Evolutionary conservation across 2,888 invertebrate genomes (phyloP).

Genomic region (Platycheirus rosarum): DNA sequence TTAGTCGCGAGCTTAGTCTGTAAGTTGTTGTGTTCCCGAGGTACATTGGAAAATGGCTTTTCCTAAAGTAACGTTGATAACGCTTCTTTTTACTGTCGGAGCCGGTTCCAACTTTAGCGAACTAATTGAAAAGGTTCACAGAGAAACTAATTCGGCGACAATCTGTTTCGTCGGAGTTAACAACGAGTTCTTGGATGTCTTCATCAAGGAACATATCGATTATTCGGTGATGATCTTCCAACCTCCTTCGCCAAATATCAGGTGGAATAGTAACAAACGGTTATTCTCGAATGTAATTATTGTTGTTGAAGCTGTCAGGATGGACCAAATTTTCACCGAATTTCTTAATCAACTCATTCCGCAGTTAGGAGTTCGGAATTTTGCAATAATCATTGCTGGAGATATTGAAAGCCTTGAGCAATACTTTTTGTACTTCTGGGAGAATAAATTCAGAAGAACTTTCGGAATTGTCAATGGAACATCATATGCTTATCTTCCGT

Average conservation of each 20-base stretch:
- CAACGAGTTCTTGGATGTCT: background rate
- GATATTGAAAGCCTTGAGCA: background rate
- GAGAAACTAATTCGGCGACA: background rate
- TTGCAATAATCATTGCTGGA: background rate
- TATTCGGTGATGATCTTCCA: background rate
- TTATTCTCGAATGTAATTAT: background rate
- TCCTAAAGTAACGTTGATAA: background rate
- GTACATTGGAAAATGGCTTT: too few species aligned
- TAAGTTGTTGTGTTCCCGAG: too few species aligned
- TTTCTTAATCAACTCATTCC: background rate
- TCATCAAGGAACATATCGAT: background rate
- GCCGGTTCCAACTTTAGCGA: background rate
- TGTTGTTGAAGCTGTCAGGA: background rate
- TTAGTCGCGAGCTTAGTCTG: too few species aligned
- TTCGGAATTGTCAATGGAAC: background rate
- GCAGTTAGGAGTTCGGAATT: background rate
- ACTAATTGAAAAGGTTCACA: background rate
- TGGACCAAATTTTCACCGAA: background rate
- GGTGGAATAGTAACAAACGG: background rate
- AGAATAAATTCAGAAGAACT: conserved; percentile 6
- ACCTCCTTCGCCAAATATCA: background rate
- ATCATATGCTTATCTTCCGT: background rate
- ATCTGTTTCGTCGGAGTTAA: background rate
- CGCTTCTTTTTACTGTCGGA: background rate
- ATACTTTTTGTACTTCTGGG: background rate